A percentile compares a stretch with the other conserved stretches of the same genome.
Conservation (phyloP, 1,140 invertebrate species). For the Odontomachus brunneus region DNA sequence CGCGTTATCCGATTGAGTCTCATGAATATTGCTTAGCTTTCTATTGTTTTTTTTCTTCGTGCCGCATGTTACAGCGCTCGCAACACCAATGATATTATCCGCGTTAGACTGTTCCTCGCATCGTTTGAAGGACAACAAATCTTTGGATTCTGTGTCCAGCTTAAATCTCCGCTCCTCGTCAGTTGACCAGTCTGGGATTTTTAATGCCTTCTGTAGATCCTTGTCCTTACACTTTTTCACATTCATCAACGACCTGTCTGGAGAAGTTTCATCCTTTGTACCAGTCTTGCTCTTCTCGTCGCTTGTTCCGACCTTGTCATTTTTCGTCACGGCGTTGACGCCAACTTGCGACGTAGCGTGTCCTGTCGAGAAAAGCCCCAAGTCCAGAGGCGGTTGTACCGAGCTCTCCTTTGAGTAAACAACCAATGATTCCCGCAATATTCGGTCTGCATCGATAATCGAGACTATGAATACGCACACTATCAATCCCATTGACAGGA, state of each 20-base stretch:
- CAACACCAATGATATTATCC: slow-evolving; percentile 61
- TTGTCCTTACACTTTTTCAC: slow-evolving; percentile 77
- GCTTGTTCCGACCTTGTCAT: slow-evolving; percentile 57
- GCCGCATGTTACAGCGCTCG: neutral
- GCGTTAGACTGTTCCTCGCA: slow-evolving; percentile 56
- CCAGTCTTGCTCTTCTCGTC: slow-evolving; percentile 68
- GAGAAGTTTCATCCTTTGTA: slow-evolving; percentile 69
- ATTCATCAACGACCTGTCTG: slow-evolving; percentile 77
- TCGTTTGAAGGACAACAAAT: slow-evolving; percentile 66
- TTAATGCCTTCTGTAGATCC: slow-evolving; percentile 73
- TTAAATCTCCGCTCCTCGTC: slow-evolving; percentile 81
- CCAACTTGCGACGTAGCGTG: slow-evolving; percentile 58
- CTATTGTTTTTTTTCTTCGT: slow-evolving; percentile 62
- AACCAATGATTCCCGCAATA: slow-evolving; percentile 87
- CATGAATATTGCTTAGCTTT: slow-evolving; percentile 61
- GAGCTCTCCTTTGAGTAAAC: slow-evolving; percentile 84
- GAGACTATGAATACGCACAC: slow-evolving; percentile 89
- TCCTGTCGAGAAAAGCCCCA: slow-evolving; percentile 83
- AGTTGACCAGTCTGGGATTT: slow-evolving; percentile 78
- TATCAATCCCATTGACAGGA: slow-evolving; percentile 88
- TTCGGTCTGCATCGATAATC: slow-evolving; percentile 91
- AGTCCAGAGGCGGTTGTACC: slow-evolving; percentile 87
- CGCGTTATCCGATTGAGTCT: slow-evolving; percentile 53
- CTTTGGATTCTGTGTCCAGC: slow-evolving; percentile 78
- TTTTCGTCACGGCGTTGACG: slow-evolving; percentile 54